A percentile compares a stretch with the other conserved stretches of the same genome.
Conservation (phyloP, 2,797 vertebrate species). For the Enteromius viviparus region DNA sequence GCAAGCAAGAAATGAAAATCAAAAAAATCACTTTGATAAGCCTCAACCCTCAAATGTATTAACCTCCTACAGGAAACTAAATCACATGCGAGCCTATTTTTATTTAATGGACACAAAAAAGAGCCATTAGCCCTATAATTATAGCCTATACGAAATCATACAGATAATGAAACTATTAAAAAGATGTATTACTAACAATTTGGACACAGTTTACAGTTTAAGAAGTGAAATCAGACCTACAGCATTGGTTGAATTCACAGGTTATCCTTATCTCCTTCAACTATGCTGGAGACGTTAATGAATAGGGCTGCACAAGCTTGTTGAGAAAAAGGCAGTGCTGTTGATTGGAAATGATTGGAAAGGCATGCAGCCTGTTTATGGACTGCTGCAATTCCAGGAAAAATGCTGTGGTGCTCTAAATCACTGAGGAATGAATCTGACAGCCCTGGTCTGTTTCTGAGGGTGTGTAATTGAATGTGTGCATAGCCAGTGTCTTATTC, state of each 20-base stretch:
- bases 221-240: neutral
- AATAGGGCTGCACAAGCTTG: neutral
- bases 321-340: neutral
- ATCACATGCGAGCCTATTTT: too few species aligned
- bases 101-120: neutral
- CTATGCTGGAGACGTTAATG: neutral
- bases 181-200: neutral
- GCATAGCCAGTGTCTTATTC: slow-evolving; percentile 7
- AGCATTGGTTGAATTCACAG: neutral
- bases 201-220: neutral
- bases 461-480: neutral
- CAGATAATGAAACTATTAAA: neutral
- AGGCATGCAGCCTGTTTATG: neutral
- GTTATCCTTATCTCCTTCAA: neutral
- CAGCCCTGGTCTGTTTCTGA: neutral
- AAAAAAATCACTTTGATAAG: neutral
- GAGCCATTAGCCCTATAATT: neutral
- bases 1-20: neutral
- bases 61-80: neutral
- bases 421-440: neutral
- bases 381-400: neutral
- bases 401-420: slow-evolving; percentile 1
- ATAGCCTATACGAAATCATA: too few species aligned
- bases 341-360: neutral
- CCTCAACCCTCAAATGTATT: neutral